Evolutionary conservation across 1,140 invertebrate species (phyloP), one percentile per base, ranked within the genome.

Genomic region (Physella acuta): DNA sequence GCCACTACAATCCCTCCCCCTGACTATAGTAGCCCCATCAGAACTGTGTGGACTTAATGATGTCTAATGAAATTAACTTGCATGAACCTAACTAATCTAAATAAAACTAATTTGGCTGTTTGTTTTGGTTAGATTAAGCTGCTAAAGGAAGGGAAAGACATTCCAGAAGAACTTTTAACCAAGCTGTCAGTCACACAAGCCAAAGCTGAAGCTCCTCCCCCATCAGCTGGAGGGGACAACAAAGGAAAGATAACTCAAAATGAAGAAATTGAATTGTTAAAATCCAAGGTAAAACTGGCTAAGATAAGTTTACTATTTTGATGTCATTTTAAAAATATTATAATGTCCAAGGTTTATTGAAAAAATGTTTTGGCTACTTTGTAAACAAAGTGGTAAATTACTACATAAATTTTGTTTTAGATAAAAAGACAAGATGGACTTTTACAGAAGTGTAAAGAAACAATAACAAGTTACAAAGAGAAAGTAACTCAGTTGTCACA

Each of bases 361-460:
- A 60, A 3, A 14, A 60, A 60, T 55, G 53, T 55, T 55, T n/a
- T 28, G 17, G 8, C 24, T 55, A n/a, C 39, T 55, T 14, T 30
- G 8, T 5, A 55, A 55, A 30, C 24, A 24, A 30, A 14, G 5
- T 14, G 8, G 8, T 55, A 55, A 55, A 55, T 55, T 44, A 44
- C 39, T 11, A n/a, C n/a, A n/a, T n/a, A n/a, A n/a, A 17, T 30
- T 61, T 31, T 58, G 14, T 39, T 65, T 39, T 53, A 83, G 83
- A 75, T 87, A 24, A 85, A 86, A 76, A 78, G 83, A 58, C 75
- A 84, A 34, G 87, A 88, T 63, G 78, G 79, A 28, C 77, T 88
- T 51, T 74, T 87, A 26, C 82, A 79, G 39, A 85, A 86, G 72
- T 87, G 86, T 71, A 88, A 87, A 74, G 87, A 88, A 59, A 86